A percentile compares a stretch with the other conserved stretches of the same genome.
phyloP scores from a whole-genome alignment of 2,888 invertebrate genomes.

The Oscheius sp. region DNA sequence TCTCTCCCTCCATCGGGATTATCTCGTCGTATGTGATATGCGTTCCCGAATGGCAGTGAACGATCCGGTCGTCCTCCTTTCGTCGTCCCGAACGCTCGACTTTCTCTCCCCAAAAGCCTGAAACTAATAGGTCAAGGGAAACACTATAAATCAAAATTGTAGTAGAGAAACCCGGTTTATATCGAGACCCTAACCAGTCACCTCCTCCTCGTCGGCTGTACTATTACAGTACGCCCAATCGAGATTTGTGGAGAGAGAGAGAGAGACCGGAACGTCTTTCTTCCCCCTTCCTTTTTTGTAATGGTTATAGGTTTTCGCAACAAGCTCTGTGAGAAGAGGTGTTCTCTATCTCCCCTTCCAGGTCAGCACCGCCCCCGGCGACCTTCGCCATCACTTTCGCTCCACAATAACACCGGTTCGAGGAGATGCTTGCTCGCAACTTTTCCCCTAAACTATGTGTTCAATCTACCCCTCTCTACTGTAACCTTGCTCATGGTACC shows the following conservation, averaged over 20 bases:
- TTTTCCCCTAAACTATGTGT: too few relatives aligned
- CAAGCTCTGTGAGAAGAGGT: conserved; percentile 19
- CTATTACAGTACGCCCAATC: conserved; percentile 28
- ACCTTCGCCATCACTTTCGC: conserved; percentile 33
- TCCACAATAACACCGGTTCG: conserved; percentile 26
- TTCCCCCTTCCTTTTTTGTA: conserved; percentile 1
- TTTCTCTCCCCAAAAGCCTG: background rate
- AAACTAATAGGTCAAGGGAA: conserved; percentile 7
- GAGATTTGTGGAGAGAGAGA: background rate
- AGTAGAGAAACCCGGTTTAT: conserved; percentile 1
- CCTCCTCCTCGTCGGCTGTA: conserved; percentile 13
- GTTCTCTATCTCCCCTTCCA: conserved; percentile 19
- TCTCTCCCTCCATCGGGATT: conserved; percentile 15
- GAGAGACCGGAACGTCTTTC: conserved; percentile 9
- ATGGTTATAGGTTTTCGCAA: conserved; percentile 21
- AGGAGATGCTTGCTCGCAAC: background rate
- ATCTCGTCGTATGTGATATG: background rate
- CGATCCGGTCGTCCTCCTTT: conserved; percentile 18
- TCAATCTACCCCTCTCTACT: too few relatives aligned
- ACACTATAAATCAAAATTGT: conserved; percentile 1
- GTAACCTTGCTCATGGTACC: too few relatives aligned
- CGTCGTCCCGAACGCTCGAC: background rate
- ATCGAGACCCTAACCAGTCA: conserved; percentile 13
- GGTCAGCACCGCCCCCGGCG: conserved; percentile 26
- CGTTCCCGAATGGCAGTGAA: conserved; percentile 11